A percentile compares a stretch with the other conserved stretches of the same genome.
These are phyloP conservation scores for Zele albiditarsus DNA, from an alignment of 2,888 invertebrate genomes.

Conservation along the genomic window DNA sequence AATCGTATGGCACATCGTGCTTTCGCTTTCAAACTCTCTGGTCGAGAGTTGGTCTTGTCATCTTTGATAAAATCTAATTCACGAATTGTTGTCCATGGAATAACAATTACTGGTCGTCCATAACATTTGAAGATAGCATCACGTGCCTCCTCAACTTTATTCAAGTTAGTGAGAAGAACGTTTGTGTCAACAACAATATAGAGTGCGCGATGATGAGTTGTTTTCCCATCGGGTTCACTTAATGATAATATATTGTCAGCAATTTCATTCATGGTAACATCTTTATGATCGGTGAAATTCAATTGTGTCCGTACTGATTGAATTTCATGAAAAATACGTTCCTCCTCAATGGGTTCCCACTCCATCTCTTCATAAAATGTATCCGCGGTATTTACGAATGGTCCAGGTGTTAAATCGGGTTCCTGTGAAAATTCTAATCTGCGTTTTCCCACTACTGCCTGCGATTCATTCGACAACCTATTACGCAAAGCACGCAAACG, in stretches of 20 bases:
- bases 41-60: slow-evolving; percentile 56
- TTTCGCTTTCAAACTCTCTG: slow-evolving; percentile 55
- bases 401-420: background rate
- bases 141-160: slow-evolving; percentile 60
- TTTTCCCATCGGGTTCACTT: background rate
- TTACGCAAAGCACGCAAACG: slow-evolving; percentile 38
- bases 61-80: slow-evolving; percentile 71
- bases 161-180: slow-evolving; percentile 68
- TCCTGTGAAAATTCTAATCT: background rate
- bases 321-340: slow-evolving; percentile 65
- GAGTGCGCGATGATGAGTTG: slow-evolving; percentile 45
- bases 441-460: background rate
- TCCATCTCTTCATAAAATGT: slow-evolving; percentile 68
- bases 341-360: slow-evolving; percentile 70
- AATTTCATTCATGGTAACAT: slow-evolving; percentile 37
- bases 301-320: slow-evolving; percentile 63
- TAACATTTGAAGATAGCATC: slow-evolving; percentile 59
- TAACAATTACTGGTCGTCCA: slow-evolving; percentile 63
- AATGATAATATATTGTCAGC: slow-evolving; percentile 24
- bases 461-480: slow-evolving; percentile 7
- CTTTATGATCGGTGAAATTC: slow-evolving; percentile 35
- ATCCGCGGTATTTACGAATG: slow-evolving; percentile 30
- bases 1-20: slow-evolving; percentile 66
- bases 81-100: slow-evolving; percentile 69
- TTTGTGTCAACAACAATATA: slow-evolving; percentile 71